These are phyloP conservation scores for Berghia stephanieae DNA, from an alignment of 1,140 invertebrate species.

Conservation along the genomic window DNA sequence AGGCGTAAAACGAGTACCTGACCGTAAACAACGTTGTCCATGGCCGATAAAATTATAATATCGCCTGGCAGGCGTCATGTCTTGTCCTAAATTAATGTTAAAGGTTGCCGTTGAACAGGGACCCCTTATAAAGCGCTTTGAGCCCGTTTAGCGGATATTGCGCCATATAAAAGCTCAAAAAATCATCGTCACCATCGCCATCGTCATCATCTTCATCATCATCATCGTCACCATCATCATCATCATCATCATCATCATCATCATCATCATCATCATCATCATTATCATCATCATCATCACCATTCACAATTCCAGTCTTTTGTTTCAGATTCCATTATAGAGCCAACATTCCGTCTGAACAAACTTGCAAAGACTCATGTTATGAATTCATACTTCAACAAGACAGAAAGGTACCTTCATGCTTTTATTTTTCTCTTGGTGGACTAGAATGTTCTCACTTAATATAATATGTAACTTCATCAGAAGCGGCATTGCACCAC, in stretches of 20 bases:
- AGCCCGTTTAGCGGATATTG: no score
- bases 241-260: background rate
- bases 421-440: no score
- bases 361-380: constrained; percentile 78
- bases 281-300: background rate
- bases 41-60: no score
- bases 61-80: no score
- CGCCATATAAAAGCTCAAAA: background rate
- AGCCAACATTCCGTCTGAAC: constrained; percentile 58
- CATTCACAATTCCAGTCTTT: background rate
- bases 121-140: no score
- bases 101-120: no score
- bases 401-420: constrained; percentile 54
- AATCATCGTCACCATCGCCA: background rate
- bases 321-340: background rate
- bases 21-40: no score
- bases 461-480: background rate
- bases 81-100: no score
- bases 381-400: constrained; percentile 46
- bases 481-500: no score
- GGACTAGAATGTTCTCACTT: background rate
- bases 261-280: background rate
- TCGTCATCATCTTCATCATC: background rate
- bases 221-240: background rate
- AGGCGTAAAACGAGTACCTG: no score